Percentiles rank a stretch among this genome's conserved stretches.
Evolutionary conservation across 2,888 invertebrate species (phyloP).

Genomic region (Ischnura elegans): DNA sequence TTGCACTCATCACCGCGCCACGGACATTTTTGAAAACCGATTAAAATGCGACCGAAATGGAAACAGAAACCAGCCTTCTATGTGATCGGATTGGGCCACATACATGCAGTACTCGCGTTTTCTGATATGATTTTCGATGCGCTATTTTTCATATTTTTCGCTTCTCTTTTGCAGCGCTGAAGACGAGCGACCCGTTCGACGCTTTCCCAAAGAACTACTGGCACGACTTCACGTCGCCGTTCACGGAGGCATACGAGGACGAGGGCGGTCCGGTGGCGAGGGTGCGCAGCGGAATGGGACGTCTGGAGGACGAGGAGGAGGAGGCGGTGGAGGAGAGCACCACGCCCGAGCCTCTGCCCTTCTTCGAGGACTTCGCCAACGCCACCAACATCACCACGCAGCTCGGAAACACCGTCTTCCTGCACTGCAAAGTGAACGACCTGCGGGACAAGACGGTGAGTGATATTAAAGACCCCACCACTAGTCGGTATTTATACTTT

Average conservation of each 20-base stretch:
- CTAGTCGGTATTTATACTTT: too few species aligned
- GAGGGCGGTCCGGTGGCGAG: neutral
- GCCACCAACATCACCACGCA: conserved; percentile 75
- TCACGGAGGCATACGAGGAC: conserved; percentile 68
- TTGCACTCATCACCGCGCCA: too few species aligned
- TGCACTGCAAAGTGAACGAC: conserved; percentile 75
- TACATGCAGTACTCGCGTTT: too few species aligned
- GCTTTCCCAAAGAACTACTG: conserved; percentile 68
- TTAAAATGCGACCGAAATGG: too few species aligned
- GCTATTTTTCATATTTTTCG: neutral
- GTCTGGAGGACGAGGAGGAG: neutral
- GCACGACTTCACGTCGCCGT: conserved; percentile 69
- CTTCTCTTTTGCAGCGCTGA: conserved; percentile 20
- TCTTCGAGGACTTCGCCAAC: conserved; percentile 73
- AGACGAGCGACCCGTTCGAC: conserved; percentile 62
- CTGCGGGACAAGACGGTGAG: conserved; percentile 75
- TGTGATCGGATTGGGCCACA: too few species aligned
- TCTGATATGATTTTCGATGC: too few species aligned
- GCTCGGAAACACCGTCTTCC: conserved; percentile 75
- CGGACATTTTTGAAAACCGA: too few species aligned
- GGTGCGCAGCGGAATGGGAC: neutral
- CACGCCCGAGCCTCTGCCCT: conserved; percentile 74
- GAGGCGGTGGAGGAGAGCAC: conserved; percentile 68
- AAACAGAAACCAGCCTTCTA: too few species aligned
- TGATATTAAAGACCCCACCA: too few species aligned